These are phyloP conservation scores for Papilio machaon DNA, from an alignment of 1,140 invertebrate genomes.

Conservation along the genomic window DNA sequence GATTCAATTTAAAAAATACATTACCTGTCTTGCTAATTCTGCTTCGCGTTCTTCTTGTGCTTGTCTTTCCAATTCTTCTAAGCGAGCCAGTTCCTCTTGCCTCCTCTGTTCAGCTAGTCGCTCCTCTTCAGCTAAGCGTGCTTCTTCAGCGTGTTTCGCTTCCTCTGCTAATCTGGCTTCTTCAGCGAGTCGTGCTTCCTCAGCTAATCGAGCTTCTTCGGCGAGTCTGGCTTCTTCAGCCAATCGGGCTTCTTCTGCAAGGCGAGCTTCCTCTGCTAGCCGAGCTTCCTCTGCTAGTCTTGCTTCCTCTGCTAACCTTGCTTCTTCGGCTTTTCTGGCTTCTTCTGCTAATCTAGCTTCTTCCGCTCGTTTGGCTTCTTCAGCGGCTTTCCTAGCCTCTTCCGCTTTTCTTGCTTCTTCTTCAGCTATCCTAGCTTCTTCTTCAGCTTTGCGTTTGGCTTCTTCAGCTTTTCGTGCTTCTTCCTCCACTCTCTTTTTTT, in stretches of 20 bases:
- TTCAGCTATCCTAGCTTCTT: conserved; percentile 76
- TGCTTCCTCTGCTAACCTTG: conserved; percentile 78
- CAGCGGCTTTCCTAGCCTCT: conserved; percentile 79
- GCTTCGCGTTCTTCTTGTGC: conserved; percentile 83
- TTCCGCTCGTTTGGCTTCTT: conserved; percentile 81
- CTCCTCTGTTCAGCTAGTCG: conserved; percentile 83
- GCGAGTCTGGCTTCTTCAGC: conserved; percentile 81
- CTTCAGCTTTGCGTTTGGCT: conserved; percentile 69
- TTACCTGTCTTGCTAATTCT: conserved; percentile 83
- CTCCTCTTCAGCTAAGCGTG: conserved; percentile 75
- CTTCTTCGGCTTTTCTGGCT: conserved; percentile 79
- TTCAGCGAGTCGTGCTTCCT: conserved; percentile 77
- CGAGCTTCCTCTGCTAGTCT: conserved; percentile 81
- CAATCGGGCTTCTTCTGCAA: conserved; percentile 82
- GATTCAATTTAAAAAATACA: conserved; percentile 16
- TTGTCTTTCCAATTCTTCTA: conserved; percentile 81
- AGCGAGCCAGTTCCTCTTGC: conserved; percentile 81
- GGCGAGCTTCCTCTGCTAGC: conserved; percentile 79
- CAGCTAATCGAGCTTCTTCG: conserved; percentile 76
- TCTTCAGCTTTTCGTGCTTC: conserved; percentile 78
- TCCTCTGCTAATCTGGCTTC: conserved; percentile 79
- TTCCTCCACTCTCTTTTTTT: conserved; percentile 78
- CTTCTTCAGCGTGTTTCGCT: conserved; percentile 76
- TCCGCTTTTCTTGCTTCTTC: conserved; percentile 80
- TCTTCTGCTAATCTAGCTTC: no score